Conservation (phyloP, 2,888 invertebrate genomes). For the Cephus sareptanus region DNA sequence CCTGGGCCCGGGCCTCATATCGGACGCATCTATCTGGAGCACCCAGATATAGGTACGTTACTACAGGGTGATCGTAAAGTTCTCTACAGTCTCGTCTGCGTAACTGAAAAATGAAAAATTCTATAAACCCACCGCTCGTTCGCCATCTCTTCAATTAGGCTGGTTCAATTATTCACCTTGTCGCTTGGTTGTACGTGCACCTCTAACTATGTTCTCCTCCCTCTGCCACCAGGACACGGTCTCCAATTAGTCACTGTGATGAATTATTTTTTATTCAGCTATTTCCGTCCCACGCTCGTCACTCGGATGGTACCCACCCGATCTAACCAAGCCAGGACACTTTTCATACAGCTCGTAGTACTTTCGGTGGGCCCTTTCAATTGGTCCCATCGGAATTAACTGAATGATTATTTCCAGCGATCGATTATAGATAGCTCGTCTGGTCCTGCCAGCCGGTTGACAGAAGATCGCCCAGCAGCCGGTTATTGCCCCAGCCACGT, state of each 20-base stretch:
- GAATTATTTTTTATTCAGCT: neutral
- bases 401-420: neutral
- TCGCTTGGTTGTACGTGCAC: neutral
- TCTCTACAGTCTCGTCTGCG: neutral
- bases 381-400: neutral
- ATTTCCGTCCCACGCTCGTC: neutral
- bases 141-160: neutral
- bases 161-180: neutral
- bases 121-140: neutral
- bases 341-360: neutral
- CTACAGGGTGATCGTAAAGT: slow-evolving; percentile 21
- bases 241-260: neutral
- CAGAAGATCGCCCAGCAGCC: neutral
- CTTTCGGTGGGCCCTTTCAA: neutral
- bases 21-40: slow-evolving; percentile 43
- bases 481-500: neutral
- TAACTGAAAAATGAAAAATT: neutral
- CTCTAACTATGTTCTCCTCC: neutral
- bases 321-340: neutral
- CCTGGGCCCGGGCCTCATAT: slow-evolving; percentile 35
- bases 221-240: neutral
- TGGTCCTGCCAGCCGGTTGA: neutral
- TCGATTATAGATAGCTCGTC: neutral
- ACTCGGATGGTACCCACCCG: neutral
- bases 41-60: slow-evolving; percentile 31